A percentile compares a stretch with the other conserved stretches of the same genome.
phyloP scores from a whole-genome alignment of 2,797 vertebrate species.

The Erethizon dorsatum region DNA sequence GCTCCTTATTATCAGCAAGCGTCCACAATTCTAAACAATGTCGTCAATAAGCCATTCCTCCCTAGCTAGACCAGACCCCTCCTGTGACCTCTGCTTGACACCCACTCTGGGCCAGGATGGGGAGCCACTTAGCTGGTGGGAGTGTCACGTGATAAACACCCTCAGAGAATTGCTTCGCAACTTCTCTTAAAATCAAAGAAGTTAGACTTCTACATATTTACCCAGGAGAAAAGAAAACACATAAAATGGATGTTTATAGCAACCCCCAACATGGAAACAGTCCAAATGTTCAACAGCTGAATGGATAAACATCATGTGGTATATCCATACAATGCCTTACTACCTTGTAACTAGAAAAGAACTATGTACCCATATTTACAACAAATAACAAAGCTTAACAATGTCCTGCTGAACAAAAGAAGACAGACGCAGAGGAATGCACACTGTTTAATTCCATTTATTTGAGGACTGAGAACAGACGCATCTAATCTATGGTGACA shows the following conservation, averaged over 20 bases:
- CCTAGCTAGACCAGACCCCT: background rate
- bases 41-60: constrained; percentile 15
- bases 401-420: background rate
- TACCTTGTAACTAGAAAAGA: background rate
- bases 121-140: background rate
- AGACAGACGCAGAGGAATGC: constrained; percentile 16
- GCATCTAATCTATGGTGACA: constrained; percentile 41
- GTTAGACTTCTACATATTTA: constrained; percentile 21
- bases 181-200: constrained; percentile 65
- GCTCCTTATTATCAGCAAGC: constrained; percentile 39
- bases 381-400: background rate
- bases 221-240: constrained; percentile 61
- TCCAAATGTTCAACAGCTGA: background rate
- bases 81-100: background rate
- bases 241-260: background rate
- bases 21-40: constrained; percentile 12
- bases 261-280: background rate
- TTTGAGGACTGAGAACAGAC: constrained; percentile 25
- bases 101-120: background rate
- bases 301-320: background rate
- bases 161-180: background rate
- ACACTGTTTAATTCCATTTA: constrained; percentile 11
- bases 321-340: background rate
- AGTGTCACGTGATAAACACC: background rate
- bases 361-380: background rate